Evolutionary conservation across 1,140 invertebrate genomes (phyloP), one percentile per base, ranked within the genome.

Genomic region (Microplitis mediator): DNA sequence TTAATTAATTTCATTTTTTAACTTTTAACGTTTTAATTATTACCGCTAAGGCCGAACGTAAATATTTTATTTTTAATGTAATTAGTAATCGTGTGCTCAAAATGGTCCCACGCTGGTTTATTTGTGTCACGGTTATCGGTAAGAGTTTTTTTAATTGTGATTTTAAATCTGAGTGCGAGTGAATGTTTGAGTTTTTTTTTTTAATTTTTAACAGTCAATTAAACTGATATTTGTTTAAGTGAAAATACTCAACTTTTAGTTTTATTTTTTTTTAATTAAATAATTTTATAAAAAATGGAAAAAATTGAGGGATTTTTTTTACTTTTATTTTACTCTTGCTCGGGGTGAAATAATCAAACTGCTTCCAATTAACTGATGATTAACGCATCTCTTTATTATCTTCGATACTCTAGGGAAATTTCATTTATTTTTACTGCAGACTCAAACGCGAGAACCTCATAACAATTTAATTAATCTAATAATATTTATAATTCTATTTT

Each of bases 121-220:
- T 79, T 62, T 74, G 56, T 69, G 52, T 73, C 14, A 69, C 67
- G 45, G n/a, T 56, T 11, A 75, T 73, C n/a, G 75, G 79, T 80
- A 65, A 72, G 74, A 51, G 4, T 56, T 56, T 56, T 56, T 6
- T 14, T 14, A 4, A 23, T 14, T 54, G 16, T 14, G 16, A 4
- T 54, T 13, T 14, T n/a, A 11, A 45, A 45, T 45, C 11, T 45
- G 6, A 45, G 39, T 45, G 39, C 23, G 39, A 45, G 39, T 45
- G 39, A 23, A 23, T 45, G 3, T 39, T 45, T 6, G 39, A 45
- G 39, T 39, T 39, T 39, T 39, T 39, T 39, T 39, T 39, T 39
- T 45, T 45, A n/a, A n/a, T 45, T 6, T 11, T 45, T 45, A 45
- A 45, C 39, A 45, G 39, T 45, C 39, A 45, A 45, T 45, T 45